phyloP scores from a whole-genome alignment of 2,797 vertebrate genomes.

The Falco concolor region DNA sequence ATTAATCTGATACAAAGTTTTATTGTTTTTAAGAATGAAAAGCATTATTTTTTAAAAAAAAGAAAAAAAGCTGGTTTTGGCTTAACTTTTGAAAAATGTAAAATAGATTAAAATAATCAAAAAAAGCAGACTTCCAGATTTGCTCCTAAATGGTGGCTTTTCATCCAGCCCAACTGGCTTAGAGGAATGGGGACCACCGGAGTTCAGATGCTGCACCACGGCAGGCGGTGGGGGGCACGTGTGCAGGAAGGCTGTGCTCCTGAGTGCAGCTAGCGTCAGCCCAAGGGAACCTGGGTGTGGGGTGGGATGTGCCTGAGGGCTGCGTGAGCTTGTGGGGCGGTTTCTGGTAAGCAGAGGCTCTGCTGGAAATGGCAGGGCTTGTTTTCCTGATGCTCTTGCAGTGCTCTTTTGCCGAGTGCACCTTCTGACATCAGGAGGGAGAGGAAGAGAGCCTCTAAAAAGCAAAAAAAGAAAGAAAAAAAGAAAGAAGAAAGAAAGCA shows the following conservation, averaged over 20 bases:
- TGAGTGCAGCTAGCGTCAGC: not conserved
- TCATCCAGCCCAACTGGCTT: not conserved
- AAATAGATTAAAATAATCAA: not conserved
- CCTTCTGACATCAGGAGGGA: not conserved
- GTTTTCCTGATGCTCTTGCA: not conserved
- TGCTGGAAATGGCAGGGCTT: not conserved
- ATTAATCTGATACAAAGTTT: not conserved
- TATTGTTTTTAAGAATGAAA: not conserved
- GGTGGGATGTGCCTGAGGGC: not conserved
- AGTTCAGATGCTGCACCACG: not conserved
- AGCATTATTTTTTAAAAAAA: too few species aligned
- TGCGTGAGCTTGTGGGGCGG: rapidly evolving
- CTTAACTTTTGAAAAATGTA: not conserved
- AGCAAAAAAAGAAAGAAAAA: not conserved
- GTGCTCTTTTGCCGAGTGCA: not conserved
- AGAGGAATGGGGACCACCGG: rapidly evolving
- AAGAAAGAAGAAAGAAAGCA: not conserved
- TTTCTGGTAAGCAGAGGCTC: not conserved
- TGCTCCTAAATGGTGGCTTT: not conserved
- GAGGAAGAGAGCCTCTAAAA: not conserved
- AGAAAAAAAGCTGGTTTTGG: not conserved
- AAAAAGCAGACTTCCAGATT: not conserved
- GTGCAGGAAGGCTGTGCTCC: not conserved
- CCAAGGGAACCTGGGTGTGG: not conserved
- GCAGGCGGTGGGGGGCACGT: not conserved